Percentiles rank a stretch among this genome's conserved stretches.
Evolutionary conservation across 2,113 vertebrate genomes (phyloP).

Genomic region (Datnioides undecimradiatus): DNA sequence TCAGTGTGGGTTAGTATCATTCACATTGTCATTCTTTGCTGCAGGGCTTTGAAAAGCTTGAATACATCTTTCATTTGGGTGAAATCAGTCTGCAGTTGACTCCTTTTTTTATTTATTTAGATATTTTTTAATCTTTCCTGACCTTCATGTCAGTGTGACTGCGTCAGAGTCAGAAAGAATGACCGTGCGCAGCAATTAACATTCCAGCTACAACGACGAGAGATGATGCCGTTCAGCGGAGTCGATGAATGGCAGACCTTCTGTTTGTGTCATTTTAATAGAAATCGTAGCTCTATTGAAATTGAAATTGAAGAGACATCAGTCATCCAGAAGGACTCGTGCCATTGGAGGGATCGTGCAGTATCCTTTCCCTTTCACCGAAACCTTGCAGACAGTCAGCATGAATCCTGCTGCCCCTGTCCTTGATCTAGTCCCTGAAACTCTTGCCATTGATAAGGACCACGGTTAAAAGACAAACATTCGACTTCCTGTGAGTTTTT

Average conservation of each 20-base stretch:
- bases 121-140: neutral
- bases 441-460: neutral
- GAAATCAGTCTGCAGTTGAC: neutral
- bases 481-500: neutral
- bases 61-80: constrained; percentile 23
- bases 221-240: neutral
- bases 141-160: constrained; percentile 15
- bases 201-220: neutral
- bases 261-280: neutral
- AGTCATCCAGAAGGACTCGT: neutral
- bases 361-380: neutral
- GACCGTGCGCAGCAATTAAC: neutral
- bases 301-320: neutral
- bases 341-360: neutral
- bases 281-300: neutral
- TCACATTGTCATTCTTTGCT: neutral
- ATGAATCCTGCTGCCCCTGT: constrained; percentile 5
- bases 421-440: constrained; percentile 29
- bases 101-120: too few species aligned
- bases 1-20: neutral
- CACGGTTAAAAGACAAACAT: neutral
- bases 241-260: neutral
- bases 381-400: neutral
- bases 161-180: constrained; percentile 21
- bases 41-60: neutral